Evolutionary conservation across 1,140 invertebrate genomes (phyloP), one percentile per base, ranked within the genome.

Genomic region (Drosophila bifasciata): DNA sequence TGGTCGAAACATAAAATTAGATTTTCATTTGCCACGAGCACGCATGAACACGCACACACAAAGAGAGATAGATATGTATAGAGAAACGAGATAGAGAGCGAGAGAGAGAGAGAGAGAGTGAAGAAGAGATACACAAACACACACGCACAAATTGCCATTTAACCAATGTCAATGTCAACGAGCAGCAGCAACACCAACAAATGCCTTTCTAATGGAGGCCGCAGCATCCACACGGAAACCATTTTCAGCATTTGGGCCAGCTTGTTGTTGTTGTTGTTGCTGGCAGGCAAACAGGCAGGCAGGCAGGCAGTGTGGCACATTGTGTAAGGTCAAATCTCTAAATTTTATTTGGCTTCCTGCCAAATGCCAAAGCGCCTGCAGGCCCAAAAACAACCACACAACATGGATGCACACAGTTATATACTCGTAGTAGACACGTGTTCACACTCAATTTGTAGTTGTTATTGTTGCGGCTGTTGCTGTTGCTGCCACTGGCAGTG

Each of bases 291-390:
- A 56, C 51, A 70, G 41, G 55, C 52, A 63, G 68, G 25, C 76
- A 67, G 48, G 67, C 48, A 46, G 62, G 21, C 64, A 13, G 32
- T 36, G 9, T 28, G 66, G 32, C 64, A 74, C 60, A 78, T 60
- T 67, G 83, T 63, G 59, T 83, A 88, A 88, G 83, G 83, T 88
- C 83, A 81, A 78, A 83, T 83, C 78, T 72, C 66, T 74, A 88
- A 81, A 88, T 79, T 88, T 88, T 76, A 83, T 88, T 88, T 88
- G 83, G 83, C 83, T 79, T 73, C 78, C 71, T 72, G 83, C 83
- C 83, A 88, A 89, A 88, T 51, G 76, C 73, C 68, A 66, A 45
- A 79, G 53, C 25, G 79, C 79, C 79, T 70, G 73, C 48, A 69
- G 79, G 62, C 46, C 49, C 1, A 40, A 67, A 61, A 43, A 39